A percentile compares a stretch with the other conserved stretches of the same genome.
Evolutionary conservation across 2,797 vertebrate species (phyloP).

Genomic region (Tragopan temminckii): DNA sequence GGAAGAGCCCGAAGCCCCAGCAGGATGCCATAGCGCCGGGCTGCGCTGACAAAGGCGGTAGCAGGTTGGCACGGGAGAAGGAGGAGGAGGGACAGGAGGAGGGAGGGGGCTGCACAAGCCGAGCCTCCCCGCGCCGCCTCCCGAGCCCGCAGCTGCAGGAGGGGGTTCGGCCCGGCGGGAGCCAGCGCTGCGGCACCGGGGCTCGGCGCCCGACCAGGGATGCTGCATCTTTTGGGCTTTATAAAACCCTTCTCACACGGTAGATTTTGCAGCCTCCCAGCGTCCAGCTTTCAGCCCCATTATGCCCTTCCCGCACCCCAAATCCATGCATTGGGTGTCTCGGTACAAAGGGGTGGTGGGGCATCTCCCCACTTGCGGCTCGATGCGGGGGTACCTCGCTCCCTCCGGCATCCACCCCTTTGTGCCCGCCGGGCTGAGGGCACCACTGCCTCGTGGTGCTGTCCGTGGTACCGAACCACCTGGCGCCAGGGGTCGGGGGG

Average conservation of each 20-base stretch:
- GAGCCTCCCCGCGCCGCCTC: slow-evolving; percentile 25
- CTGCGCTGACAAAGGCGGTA: slow-evolving; percentile 54
- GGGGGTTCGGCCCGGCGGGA: neutral
- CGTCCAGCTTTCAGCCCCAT: neutral
- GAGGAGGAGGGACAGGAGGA: neutral
- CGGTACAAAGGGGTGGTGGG: neutral
- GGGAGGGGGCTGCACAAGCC: slow-evolving; percentile 37
- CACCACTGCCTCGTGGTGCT: neutral
- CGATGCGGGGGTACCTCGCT: neutral
- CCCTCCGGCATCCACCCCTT: neutral
- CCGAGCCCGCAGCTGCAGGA: neutral
- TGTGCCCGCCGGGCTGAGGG: accelerated
- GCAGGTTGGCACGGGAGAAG: slow-evolving; percentile 54
- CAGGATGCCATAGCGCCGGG: slow-evolving; percentile 72
- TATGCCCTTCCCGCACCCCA: neutral
- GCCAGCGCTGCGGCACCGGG: slow-evolving; percentile 24
- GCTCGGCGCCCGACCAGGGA: neutral
- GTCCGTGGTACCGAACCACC: neutral
- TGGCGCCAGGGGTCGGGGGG: accelerated
- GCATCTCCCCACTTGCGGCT: neutral
- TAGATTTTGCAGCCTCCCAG: neutral
- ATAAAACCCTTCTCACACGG: neutral
- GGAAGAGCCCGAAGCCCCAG: slow-evolving; percentile 75
- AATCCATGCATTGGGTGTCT: neutral
- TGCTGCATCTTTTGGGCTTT: neutral